These are phyloP conservation scores for Plectus sambesii DNA, from an alignment of 1,140 invertebrate species.

Conservation along the genomic window DNA sequence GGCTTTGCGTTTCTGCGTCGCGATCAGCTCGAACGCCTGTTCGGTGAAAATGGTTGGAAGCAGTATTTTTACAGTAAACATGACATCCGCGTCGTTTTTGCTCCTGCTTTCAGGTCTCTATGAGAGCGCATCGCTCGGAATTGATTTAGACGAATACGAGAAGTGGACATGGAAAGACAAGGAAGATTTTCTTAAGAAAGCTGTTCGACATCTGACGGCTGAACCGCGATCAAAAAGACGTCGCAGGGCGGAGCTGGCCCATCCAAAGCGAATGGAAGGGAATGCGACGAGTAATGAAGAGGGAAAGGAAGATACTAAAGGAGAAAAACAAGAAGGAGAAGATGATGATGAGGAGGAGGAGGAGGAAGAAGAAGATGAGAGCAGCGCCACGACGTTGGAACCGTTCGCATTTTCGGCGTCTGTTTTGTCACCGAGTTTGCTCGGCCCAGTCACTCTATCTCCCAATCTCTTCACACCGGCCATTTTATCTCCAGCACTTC, in stretches of 20 bases:
- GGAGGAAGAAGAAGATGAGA: too few species aligned
- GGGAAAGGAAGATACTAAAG: too few species aligned
- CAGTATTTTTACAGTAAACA: too few species aligned
- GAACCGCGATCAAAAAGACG: neutral
- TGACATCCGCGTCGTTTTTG: too few species aligned
- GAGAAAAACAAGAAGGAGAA: too few species aligned
- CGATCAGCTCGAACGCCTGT: slow-evolving; percentile 19
- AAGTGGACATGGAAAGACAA: slow-evolving; percentile 10
- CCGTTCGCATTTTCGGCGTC: slow-evolving; percentile 20
- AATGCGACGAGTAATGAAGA: too few species aligned
- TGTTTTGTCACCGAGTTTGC: slow-evolving; percentile 9
- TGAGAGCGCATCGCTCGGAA: slow-evolving; percentile 16
- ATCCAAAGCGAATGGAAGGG: too few species aligned
- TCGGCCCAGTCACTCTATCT: slow-evolving; percentile 21
- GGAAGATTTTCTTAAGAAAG: slow-evolving; percentile 18
- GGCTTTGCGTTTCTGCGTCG: slow-evolving; percentile 7
- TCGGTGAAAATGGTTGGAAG: slow-evolving; percentile 17
- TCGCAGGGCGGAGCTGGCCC: slow-evolving; percentile 5
- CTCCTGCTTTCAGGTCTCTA: too few species aligned
- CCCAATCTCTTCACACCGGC: slow-evolving; percentile 22
- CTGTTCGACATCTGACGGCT: slow-evolving; percentile 19
- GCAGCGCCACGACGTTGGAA: slow-evolving; percentile 13
- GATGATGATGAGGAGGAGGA: too few species aligned
- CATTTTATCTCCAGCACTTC: slow-evolving; percentile 21
- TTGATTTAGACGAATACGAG: slow-evolving; percentile 22